Base-by-base conservation (phyloP, 2,888 invertebrate species). In the Mayetiola destructor region DNA sequence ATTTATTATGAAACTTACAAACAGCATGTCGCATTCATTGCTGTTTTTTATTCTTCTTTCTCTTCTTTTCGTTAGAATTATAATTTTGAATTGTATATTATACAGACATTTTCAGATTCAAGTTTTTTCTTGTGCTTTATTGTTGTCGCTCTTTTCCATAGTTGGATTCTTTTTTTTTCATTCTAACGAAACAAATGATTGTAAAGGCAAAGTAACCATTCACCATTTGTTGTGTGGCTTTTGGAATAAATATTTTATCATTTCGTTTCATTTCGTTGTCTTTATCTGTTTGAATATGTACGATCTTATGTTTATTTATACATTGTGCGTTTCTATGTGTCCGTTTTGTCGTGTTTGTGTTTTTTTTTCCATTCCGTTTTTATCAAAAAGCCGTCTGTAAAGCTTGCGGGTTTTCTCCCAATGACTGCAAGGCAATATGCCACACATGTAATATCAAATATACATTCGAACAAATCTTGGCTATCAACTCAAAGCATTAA, bases 1-100 rank as follows among this genome's bases (percentile, higher is more conserved):
- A 48, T 48, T 48, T 48, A 48, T 48, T 48, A 48, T 48, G 48
- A 16, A 48, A 48, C 48, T 48, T 48, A 48, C 48, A 48, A 48
- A 27, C 27, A 48, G 23, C 48, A 48, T 48, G 48, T 42, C 42
- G 48, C 29, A n/a, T n/a, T 48, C n/a, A 4, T 27, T 48, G 27
- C 48, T 27, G 3, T n/a, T 6, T 27, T n/a, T n/a, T n/a, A n/a
- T n/a, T n/a, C n/a, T n/a, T n/a, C n/a, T n/a, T n/a, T n/a, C n/a
- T n/a, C n/a, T n/a, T n/a, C n/a, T n/a, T n/a, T n/a, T n/a, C n/a
- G n/a, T n/a, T n/a, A n/a, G n/a, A n/a, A n/a, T n/a, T n/a, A n/a
- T n/a, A n/a, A n/a, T n/a, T n/a, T n/a, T 48, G 48, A 27, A 48
- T 48, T 48, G 48, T 27, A 48, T 48, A 21, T 40, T 48, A 23